Conservation (phyloP, 2,113 vertebrate genomes). For the Stigmatopora nigra region DNA sequence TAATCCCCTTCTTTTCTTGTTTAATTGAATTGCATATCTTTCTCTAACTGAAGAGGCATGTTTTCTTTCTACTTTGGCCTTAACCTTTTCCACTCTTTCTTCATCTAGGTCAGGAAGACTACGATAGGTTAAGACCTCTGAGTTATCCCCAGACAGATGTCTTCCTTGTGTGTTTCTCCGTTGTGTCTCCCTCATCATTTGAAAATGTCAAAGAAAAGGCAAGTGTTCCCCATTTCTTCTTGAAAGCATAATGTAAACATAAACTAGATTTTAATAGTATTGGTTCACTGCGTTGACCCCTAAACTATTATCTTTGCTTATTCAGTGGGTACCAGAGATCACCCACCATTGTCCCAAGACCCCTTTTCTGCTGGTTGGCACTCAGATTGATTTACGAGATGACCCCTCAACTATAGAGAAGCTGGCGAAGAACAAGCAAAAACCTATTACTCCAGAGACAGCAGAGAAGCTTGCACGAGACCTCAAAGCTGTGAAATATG, state of each 20-base stretch:
- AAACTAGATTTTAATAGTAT: background rate
- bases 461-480: conserved; percentile 95
- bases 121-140: conserved; percentile 97
- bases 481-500: conserved; percentile 98
- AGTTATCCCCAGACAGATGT: conserved; percentile 99
- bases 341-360: conserved; percentile 89
- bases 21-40: background rate
- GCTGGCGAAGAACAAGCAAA: conserved; percentile 99
- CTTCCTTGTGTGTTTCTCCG: conserved; percentile 98
- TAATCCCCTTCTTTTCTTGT: no score
- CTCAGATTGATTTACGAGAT: conserved; percentile 96
- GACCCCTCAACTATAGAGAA: conserved; percentile 99
- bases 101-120: conserved; percentile 93
- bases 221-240: conserved; percentile 7
- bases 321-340: conserved; percentile 90
- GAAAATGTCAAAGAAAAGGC: conserved; percentile 99
- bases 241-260: no score
- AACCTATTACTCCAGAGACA: conserved; percentile 95
- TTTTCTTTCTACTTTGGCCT: background rate
- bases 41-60: no score
- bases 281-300: background rate
- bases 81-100: background rate
- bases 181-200: conserved; percentile 98
- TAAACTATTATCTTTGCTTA: background rate
- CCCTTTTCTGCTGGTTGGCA: conserved; percentile 97